Evolutionary conservation across 2,888 invertebrate genomes (phyloP), one percentile per base, ranked within the genome.

Genomic region (Tricholauxania praeusta): DNA sequence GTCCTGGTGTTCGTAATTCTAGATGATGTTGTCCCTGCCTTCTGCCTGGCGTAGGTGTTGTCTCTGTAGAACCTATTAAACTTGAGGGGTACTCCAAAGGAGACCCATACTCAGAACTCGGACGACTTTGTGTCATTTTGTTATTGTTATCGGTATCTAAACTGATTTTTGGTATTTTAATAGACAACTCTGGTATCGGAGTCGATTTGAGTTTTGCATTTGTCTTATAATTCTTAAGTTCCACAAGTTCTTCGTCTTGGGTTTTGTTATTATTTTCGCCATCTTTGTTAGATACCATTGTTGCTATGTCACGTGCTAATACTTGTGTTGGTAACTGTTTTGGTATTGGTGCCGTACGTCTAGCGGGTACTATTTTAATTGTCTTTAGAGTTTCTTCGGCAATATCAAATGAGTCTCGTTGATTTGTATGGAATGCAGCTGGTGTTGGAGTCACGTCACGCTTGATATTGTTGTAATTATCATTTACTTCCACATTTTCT

Each of bases 101-200:
- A 12, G 86, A 86, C 3, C 85, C 84, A 68, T 86, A 85, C 65
- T 84, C 82, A 8, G 83, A 84, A 70, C 75, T 80, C 4, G 81
- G 77, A 74, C 80, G 79, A 67, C 81, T 82, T 59, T 47, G 63
- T 19, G 63, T n/a, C 7, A 39, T 53, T 10, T 22, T 53, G 69
- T 80, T 78, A 72, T 76, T 78, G 51, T 62, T 64, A 69, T 79
- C 80, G 71, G 80, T 39, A 12, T 60, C 68, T 0, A 79, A 22
- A 17, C 72, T 66, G 19, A 75, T 57, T 64, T 71, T 74, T 17
- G 76, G 74, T 32, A 76, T 28, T 48, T 65, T 72, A 47, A 68
- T 17, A 22, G 39, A 39, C 1, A 57, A 48, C 32, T 32, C 28
- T 49, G 10, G 55, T 14, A 2, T 70, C 57, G 60, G 28, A 55